phyloP scores from a whole-genome alignment of 2,888 invertebrate species.

The Acronicta alni region DNA sequence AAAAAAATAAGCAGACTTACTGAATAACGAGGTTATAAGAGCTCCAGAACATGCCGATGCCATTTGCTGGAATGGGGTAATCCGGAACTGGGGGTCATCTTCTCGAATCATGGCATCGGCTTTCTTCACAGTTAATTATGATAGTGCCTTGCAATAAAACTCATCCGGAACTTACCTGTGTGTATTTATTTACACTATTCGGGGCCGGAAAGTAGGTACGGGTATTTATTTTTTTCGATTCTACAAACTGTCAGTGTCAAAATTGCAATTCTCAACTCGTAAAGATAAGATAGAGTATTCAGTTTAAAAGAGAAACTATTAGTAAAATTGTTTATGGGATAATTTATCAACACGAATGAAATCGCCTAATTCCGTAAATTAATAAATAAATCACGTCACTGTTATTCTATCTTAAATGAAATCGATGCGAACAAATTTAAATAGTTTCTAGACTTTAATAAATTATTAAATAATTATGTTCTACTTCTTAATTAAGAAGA shows the following conservation, averaged over 20 bases:
- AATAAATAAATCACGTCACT: too few relatives aligned
- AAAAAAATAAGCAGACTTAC: conserved; percentile 85
- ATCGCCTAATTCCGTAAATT: too few relatives aligned
- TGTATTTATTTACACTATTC: conserved; percentile 36
- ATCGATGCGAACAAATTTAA: too few relatives aligned
- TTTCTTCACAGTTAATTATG: conserved; percentile 23
- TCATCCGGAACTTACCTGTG: conserved; percentile 36
- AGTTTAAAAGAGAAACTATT: too few relatives aligned
- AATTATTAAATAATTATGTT: too few relatives aligned
- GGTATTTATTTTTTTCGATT: conserved; percentile 19
- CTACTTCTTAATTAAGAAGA: too few relatives aligned
- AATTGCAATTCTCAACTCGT: neutral
- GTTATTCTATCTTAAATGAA: too few relatives aligned
- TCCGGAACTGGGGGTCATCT: conserved; percentile 94
- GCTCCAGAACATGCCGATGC: conserved; percentile 96
- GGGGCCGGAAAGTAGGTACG: neutral
- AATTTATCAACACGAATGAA: too few relatives aligned
- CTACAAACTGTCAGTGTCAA: conserved; percentile 13
- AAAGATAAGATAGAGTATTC: neutral
- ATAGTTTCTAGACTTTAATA: too few relatives aligned
- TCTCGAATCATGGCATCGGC: conserved; percentile 80
- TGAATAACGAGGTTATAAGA: conserved; percentile 95
- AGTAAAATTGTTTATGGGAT: neutral
- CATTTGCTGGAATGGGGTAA: conserved; percentile 95
- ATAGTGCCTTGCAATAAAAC: conserved; percentile 23